phyloP scores from a whole-genome alignment of 2,797 vertebrate genomes.

The Siniperca obscura region DNA sequence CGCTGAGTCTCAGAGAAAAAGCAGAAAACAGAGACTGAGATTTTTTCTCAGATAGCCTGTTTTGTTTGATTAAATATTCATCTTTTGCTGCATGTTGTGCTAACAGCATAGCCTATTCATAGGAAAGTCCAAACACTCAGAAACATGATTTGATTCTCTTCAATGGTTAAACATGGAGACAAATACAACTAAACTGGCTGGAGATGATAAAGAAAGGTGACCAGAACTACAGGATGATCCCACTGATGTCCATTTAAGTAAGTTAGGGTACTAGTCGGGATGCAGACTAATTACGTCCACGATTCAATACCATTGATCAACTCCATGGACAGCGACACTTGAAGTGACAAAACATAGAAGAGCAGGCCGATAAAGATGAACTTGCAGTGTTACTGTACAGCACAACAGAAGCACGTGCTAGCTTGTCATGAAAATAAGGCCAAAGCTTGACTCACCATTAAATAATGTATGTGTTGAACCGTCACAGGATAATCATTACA shows the following conservation, averaged over 20 bases:
- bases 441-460: conserved; percentile 20
- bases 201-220: not conserved
- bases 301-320: not conserved
- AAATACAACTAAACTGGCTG: not conserved
- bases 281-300: not conserved
- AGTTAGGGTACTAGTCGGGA: too few relatives aligned
- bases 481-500: not conserved
- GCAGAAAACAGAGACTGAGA: not conserved
- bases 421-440: not conserved
- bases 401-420: not conserved
- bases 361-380: not conserved
- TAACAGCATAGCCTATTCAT: not conserved
- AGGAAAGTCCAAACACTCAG: not conserved
- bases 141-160: not conserved
- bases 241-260: not conserved
- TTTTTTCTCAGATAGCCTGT: not conserved
- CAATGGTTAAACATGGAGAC: not conserved
- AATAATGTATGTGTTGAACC: not conserved
- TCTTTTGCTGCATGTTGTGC: not conserved
- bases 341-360: not conserved
- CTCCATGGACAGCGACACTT: conserved; percentile 19
- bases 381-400: too few relatives aligned
- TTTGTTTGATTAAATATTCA: not conserved
- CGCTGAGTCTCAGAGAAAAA: not conserved
- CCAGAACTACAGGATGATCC: not conserved